Evolutionary conservation across 2,797 vertebrate species (phyloP).

Genomic region (Oreochromis mossambicus): DNA sequence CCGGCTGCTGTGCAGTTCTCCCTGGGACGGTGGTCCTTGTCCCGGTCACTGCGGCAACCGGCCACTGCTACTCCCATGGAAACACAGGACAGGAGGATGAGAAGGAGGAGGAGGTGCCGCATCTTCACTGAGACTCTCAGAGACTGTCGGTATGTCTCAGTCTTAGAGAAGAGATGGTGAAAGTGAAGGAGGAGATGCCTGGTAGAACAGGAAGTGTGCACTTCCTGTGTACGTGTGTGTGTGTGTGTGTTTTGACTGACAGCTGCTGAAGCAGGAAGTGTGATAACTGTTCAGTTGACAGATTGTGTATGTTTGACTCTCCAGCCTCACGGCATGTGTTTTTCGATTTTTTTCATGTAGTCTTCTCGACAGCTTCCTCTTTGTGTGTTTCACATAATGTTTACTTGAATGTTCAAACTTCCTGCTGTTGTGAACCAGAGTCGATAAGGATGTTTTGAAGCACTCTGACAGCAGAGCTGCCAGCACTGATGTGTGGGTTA

Average conservation of each 20-base stretch:
- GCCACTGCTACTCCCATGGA: background rate
- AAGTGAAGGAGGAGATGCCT: background rate
- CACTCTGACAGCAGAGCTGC: background rate
- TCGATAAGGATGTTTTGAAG: background rate
- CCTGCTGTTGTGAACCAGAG: background rate
- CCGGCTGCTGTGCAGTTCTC: conserved; percentile 57
- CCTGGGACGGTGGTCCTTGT: conserved; percentile 50
- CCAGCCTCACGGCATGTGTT: background rate
- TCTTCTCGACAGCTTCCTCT: background rate
- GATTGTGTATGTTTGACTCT: background rate
- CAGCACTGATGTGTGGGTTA: background rate
- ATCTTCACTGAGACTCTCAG: background rate
- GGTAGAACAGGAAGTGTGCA: background rate
- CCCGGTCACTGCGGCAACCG: conserved; percentile 39
- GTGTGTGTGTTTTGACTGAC: background rate
- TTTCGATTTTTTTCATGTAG: background rate
- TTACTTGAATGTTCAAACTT: background rate
- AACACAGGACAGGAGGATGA: conserved; percentile 8
- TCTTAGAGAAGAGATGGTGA: background rate
- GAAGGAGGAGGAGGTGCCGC: conserved; percentile 10
- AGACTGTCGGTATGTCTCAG: background rate
- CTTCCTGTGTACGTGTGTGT: background rate
- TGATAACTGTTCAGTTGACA: background rate
- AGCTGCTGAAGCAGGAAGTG: conserved; percentile 27
- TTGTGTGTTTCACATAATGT: rapidly evolving